A percentile compares a stretch with the other conserved stretches of the same genome.
Conservation (phyloP, 2,888 invertebrate genomes). For the Biston stratarius region DNA sequence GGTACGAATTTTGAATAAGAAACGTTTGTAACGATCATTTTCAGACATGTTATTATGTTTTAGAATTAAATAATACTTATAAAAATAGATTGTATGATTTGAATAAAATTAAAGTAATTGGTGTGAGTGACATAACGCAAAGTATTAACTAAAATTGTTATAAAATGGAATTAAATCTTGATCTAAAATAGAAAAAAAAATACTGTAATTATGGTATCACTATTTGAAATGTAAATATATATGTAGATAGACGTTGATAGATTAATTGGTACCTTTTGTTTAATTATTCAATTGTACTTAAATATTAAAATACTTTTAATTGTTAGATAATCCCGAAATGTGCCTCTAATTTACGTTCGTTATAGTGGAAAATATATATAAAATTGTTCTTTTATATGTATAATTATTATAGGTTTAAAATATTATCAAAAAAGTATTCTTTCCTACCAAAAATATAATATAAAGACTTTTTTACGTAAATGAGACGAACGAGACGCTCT, state of each 20-base stretch:
- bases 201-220: neutral
- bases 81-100: neutral
- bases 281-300: constrained; percentile 11
- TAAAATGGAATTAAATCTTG: neutral
- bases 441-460: constrained; percentile 33
- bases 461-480: neutral
- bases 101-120: no score
- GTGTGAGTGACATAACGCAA: no score
- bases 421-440: constrained; percentile 15
- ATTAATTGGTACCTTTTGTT: neutral
- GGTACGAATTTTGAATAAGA: neutral
- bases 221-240: neutral
- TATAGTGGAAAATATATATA: neutral
- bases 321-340: constrained; percentile 54
- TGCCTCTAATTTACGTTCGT: constrained; percentile 51
- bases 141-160: neutral
- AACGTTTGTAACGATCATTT: neutral
- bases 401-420: no score
- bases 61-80: neutral
- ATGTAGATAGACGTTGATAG: neutral
- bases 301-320: constrained; percentile 37
- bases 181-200: neutral
- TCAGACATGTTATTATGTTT: neutral
- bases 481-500: no score
- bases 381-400: neutral